phyloP scores from a whole-genome alignment of 2,797 vertebrate species.

The Prionace glauca region DNA sequence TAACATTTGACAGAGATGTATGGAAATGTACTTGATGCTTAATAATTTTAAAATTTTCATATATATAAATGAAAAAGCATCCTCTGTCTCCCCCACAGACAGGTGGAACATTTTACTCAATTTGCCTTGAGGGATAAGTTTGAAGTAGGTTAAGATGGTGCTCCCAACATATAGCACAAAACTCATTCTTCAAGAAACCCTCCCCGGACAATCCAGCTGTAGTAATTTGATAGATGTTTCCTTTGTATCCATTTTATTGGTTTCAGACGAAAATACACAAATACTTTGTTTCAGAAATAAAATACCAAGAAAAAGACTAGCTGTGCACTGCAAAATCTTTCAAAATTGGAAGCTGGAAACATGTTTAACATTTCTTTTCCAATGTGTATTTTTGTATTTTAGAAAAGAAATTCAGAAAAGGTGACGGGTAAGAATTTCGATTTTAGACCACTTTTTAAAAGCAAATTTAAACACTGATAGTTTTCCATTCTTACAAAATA shows the following conservation, averaged over 20 bases:
- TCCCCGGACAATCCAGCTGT: neutral
- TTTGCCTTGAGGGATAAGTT: neutral
- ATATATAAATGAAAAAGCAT: neutral
- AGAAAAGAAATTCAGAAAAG: neutral
- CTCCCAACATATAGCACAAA: neutral
- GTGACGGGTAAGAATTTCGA: neutral
- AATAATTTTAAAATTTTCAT: neutral
- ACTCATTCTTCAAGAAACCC: neutral
- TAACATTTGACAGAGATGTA: neutral
- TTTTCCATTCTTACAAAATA: neutral
- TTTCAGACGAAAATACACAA: neutral
- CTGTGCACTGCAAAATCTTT: neutral
- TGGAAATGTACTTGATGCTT: neutral
- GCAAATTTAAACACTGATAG: neutral
- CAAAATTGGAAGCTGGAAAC: neutral
- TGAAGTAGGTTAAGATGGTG: neutral
- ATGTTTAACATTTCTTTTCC: neutral
- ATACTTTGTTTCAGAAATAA: neutral
- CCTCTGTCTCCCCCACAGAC: neutral
- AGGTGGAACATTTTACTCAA: neutral
- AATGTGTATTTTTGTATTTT: neutral
- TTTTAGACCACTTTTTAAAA: neutral
- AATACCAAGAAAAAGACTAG: neutral
- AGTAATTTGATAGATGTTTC: neutral
- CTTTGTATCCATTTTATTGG: neutral